A percentile compares a stretch with the other conserved stretches of the same genome.
Conservation (phyloP, 2,113 vertebrate species). For the Menura novaehollandiae region DNA sequence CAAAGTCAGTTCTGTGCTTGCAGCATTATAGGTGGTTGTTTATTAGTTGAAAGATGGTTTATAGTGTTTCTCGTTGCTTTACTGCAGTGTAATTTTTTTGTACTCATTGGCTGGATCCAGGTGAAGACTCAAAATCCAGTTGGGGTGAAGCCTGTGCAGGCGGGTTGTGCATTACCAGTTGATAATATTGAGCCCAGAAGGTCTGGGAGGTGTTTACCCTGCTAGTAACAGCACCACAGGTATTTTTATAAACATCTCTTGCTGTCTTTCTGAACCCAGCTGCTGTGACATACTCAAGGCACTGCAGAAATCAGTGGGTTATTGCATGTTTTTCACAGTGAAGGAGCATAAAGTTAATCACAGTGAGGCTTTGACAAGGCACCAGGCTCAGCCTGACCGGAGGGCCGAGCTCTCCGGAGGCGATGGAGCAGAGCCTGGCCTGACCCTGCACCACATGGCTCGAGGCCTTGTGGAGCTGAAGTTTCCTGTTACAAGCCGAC, state of each 20-base stretch:
- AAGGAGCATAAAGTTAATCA: neutral
- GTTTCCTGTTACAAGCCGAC: neutral
- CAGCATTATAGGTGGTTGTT: accelerated
- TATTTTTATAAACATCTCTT: neutral
- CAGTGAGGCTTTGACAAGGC: neutral
- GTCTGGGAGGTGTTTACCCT: neutral
- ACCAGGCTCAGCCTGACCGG: neutral
- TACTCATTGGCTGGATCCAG: neutral
- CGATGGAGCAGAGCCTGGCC: neutral
- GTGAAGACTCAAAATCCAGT: neutral
- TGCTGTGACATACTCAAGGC: neutral
- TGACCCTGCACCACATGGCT: neutral
- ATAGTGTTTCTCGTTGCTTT: neutral
- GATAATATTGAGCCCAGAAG: neutral
- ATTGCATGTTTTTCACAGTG: neutral
- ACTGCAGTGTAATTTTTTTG: neutral
- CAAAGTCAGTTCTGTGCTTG: neutral
- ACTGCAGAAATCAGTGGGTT: neutral
- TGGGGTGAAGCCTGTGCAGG: neutral
- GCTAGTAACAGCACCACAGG: neutral
- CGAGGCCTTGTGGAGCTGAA: neutral
- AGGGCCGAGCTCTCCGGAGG: neutral
- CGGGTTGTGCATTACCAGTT: neutral
- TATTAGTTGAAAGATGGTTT: neutral
- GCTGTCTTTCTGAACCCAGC: neutral